Percentiles rank a stretch among this genome's conserved stretches.
phyloP scores from a whole-genome alignment of 2,797 vertebrate species.

The Arrhamphus sclerolepis region DNA sequence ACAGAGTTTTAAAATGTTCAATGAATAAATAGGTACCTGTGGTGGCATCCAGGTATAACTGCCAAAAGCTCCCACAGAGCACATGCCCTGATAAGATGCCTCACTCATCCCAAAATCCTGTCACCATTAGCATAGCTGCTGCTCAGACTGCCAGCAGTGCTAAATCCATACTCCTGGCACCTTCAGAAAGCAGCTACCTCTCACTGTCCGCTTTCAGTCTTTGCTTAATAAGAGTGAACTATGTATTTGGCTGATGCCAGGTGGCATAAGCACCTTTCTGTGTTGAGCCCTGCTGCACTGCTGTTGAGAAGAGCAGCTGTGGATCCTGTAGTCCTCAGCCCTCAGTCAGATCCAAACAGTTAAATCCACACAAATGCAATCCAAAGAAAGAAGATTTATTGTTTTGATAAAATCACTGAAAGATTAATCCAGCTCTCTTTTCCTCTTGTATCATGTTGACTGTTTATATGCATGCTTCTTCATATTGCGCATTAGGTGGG shows the following conservation, averaged over 20 bases:
- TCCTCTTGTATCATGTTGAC: too few relatives aligned
- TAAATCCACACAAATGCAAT: slow-evolving; percentile 53
- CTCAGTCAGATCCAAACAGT: slow-evolving; percentile 27
- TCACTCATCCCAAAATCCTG: slow-evolving; percentile 67
- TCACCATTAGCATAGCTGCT: slow-evolving; percentile 74
- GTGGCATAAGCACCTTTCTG: slow-evolving; percentile 55
- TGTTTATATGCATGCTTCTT: not conserved
- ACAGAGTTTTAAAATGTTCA: slow-evolving; percentile 56
- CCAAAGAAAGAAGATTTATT: slow-evolving; percentile 47
- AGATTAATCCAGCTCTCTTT: too few relatives aligned
- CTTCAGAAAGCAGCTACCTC: slow-evolving; percentile 56
- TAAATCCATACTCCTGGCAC: slow-evolving; percentile 63
- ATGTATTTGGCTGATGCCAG: slow-evolving; percentile 60
- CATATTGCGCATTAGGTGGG: slow-evolving; percentile 28
- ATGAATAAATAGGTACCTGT: slow-evolving; percentile 61
- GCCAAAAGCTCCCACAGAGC: slow-evolving; percentile 63
- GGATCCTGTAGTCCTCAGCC: slow-evolving; percentile 43
- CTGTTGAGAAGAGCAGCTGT: slow-evolving; percentile 60
- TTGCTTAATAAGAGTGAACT: slow-evolving; percentile 69
- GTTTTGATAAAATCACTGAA: slow-evolving; percentile 35
- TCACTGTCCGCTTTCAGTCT: slow-evolving; percentile 43
- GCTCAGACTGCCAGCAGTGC: slow-evolving; percentile 62
- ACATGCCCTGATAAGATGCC: slow-evolving; percentile 71
- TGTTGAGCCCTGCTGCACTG: slow-evolving; percentile 44
- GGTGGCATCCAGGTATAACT: slow-evolving; percentile 55